A percentile compares a stretch with the other conserved stretches of the same genome.
phyloP scores from a whole-genome alignment of 2,888 invertebrate genomes.

The Chesias legatella region DNA sequence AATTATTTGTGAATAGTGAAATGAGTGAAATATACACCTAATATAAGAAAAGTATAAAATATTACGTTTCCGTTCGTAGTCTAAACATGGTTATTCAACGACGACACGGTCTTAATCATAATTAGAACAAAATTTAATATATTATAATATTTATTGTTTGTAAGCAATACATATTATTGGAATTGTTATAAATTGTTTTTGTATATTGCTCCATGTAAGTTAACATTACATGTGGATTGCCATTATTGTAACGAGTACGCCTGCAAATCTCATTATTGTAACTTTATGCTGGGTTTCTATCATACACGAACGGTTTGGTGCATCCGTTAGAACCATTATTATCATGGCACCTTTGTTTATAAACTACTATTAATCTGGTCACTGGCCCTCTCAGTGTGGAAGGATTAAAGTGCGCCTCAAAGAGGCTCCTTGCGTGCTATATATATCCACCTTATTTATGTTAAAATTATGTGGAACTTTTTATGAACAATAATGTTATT shows the following conservation, averaged over 20 bases:
- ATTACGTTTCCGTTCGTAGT: slow-evolving; percentile 1
- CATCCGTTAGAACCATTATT: background rate
- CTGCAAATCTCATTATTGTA: slow-evolving; percentile 32
- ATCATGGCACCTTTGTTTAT: too few relatives aligned
- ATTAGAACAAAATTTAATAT: slow-evolving; percentile 33
- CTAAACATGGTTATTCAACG: slow-evolving; percentile 16
- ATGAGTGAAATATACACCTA: too few relatives aligned
- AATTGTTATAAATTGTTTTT: slow-evolving; percentile 27
- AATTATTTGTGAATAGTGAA: too few relatives aligned
- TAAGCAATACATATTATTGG: slow-evolving; percentile 30
- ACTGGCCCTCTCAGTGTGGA: too few relatives aligned
- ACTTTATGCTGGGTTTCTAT: slow-evolving; percentile 4
- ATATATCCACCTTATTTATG: too few relatives aligned
- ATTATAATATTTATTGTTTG: slow-evolving; percentile 25
- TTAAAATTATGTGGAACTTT: too few relatives aligned
- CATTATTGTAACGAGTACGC: slow-evolving; percentile 24
- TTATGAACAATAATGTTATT: too few relatives aligned
- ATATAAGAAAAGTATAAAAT: too few relatives aligned
- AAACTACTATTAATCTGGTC: too few relatives aligned
- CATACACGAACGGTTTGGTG: too few relatives aligned
- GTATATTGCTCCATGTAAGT: slow-evolving; percentile 19
- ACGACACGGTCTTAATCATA: slow-evolving; percentile 22
- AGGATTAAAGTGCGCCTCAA: too few relatives aligned
- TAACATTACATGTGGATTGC: slow-evolving; percentile 23
- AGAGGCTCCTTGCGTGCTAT: too few relatives aligned